phyloP scores from a whole-genome alignment of 2,888 invertebrate genomes.

The Agrotis exclamationis region DNA sequence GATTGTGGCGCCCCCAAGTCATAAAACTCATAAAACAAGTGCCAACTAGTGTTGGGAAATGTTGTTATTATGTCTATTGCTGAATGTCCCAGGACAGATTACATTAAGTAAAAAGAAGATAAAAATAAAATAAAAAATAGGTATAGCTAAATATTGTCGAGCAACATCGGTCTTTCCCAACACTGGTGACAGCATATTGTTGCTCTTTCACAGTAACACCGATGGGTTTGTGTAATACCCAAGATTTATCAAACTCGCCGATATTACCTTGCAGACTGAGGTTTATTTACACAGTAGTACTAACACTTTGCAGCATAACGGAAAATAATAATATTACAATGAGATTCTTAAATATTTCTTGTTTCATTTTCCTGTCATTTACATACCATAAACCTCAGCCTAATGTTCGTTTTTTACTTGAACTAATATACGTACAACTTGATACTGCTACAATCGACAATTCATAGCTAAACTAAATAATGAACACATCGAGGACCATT shows the following conservation, averaged over 20 bases:
- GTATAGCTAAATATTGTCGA: slow-evolving; percentile 17
- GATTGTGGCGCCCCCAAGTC: slow-evolving; percentile 16
- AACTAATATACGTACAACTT: slow-evolving; percentile 44
- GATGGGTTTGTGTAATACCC: slow-evolving; percentile 19
- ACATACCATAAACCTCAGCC: slow-evolving; percentile 29
- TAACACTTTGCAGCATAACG: neutral
- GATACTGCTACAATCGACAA: slow-evolving; percentile 48
- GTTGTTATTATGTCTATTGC: neutral
- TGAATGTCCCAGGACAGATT: no score
- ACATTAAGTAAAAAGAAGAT: no score
- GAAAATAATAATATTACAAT: neutral
- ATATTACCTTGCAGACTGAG: slow-evolving; percentile 35
- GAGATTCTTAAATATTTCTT: neutral
- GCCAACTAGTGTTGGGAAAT: slow-evolving; percentile 34
- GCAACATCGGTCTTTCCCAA: slow-evolving; percentile 13
- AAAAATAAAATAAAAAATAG: neutral
- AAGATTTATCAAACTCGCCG: slow-evolving; percentile 26
- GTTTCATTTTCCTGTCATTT: neutral
- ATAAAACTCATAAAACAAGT: slow-evolving; percentile 14
- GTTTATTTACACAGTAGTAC: slow-evolving; percentile 12
- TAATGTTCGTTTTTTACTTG: slow-evolving; percentile 19
- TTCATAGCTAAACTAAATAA: slow-evolving; percentile 44
- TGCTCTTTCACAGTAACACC: slow-evolving; percentile 32
- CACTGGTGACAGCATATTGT: slow-evolving; percentile 12
- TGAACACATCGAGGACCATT: slow-evolving; percentile 43